A percentile compares a stretch with the other conserved stretches of the same genome.
These are phyloP conservation scores for Coenonympha glycerion DNA, from an alignment of 2,888 invertebrate genomes.

Conservation along the genomic window DNA sequence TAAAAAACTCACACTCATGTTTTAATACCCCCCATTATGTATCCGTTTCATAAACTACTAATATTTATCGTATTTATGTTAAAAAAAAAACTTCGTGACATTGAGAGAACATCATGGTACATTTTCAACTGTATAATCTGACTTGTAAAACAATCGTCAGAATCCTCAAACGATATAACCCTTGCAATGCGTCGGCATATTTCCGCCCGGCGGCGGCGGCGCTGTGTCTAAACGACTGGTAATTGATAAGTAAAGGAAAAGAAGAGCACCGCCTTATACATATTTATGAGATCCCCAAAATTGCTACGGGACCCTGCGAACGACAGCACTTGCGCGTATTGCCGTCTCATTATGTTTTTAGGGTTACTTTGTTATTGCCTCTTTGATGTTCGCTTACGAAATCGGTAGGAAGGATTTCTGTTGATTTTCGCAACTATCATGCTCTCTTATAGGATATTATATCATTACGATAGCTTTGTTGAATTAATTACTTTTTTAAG, in stretches of 20 bases:
- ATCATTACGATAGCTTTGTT: no score
- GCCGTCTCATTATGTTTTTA: conserved; percentile 72
- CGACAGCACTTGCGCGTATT: conserved; percentile 65
- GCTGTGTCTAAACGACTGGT: conserved; percentile 68
- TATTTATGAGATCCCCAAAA: conserved; percentile 72
- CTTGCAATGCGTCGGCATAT: conserved; percentile 51
- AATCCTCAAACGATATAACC: conserved; percentile 55
- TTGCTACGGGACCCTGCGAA: conserved; percentile 72
- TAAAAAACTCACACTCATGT: no score
- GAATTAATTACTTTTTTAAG: no score
- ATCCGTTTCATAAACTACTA: no score
- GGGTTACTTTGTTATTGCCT: conserved; percentile 67
- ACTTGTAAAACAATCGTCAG: conserved; percentile 17
- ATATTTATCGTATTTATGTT: no score
- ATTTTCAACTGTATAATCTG: neutral
- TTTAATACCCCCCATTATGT: no score
- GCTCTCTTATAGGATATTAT: no score
- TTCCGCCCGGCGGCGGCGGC: conserved; percentile 51
- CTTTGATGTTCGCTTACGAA: conserved; percentile 65
- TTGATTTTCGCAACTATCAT: conserved; percentile 17
- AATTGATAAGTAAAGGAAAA: conserved; percentile 77
- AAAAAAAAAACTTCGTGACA: no score
- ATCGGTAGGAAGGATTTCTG: conserved; percentile 56
- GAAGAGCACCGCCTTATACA: conserved; percentile 70
- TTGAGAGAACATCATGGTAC: no score